Conservation (phyloP, 2,797 vertebrate genomes). For the Cirrhinus molitorella region DNA sequence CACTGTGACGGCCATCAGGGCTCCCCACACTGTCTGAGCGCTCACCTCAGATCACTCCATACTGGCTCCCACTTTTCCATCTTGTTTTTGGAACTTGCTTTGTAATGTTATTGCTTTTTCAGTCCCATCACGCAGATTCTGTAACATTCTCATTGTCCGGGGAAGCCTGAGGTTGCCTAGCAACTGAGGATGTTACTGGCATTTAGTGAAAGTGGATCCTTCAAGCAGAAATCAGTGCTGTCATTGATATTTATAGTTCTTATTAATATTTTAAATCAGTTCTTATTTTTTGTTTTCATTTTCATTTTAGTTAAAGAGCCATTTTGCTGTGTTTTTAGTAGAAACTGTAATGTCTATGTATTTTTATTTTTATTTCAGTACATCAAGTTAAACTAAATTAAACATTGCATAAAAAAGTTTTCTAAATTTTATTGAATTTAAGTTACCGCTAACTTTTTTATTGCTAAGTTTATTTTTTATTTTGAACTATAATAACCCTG, state of each 20-base stretch:
- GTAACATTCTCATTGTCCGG: conserved; percentile 75
- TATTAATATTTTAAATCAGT: background rate
- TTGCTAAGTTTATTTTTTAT: background rate
- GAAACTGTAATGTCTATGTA: background rate
- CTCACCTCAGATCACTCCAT: conserved; percentile 38
- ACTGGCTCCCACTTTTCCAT: conserved; percentile 71
- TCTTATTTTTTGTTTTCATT: background rate
- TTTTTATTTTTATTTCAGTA: background rate
- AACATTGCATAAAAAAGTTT: background rate
- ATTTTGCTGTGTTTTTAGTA: background rate
- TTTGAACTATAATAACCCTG: background rate
- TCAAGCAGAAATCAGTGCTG: conserved; percentile 63
- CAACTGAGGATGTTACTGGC: conserved; percentile 77
- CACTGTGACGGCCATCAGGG: conserved; percentile 46
- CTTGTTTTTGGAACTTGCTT: conserved; percentile 64
- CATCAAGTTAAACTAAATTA: background rate
- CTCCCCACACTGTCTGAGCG: conserved; percentile 59
- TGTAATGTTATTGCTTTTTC: conserved; percentile 63
- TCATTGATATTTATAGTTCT: background rate
- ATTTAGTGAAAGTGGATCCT: conserved; percentile 66
- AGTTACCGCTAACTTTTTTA: background rate
- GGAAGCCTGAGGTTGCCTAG: conserved; percentile 76
- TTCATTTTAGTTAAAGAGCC: background rate
- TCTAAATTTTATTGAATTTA: background rate
- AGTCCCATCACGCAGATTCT: conserved; percentile 72